phyloP scores from a whole-genome alignment of 2,113 vertebrate species.

The Nannospalax galili region DNA sequence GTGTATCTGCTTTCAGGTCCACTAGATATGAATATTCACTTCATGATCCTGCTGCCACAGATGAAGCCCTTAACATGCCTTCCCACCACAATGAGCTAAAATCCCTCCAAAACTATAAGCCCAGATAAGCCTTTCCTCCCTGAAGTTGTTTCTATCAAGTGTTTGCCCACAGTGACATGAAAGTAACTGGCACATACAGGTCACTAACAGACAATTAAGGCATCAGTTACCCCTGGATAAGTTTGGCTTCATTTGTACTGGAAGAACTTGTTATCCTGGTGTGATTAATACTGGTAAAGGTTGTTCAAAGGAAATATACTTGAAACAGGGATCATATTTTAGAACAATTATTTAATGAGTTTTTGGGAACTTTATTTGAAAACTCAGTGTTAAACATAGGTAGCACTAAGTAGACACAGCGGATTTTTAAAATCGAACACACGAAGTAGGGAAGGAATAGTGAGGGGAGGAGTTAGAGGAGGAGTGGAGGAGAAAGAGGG shows the following conservation, averaged over 20 bases:
- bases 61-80: not conserved
- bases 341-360: not conserved
- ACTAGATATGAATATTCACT: not conserved
- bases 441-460: too few relatives aligned
- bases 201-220: not conserved
- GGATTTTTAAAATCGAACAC: not conserved
- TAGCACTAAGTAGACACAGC: not conserved
- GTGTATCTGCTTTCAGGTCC: not conserved
- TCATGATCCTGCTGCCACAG: not conserved
- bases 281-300: not conserved
- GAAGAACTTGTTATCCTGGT: not conserved
- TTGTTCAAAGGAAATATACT: conserved; percentile 41
- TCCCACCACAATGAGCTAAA: not conserved
- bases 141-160: not conserved
- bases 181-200: not conserved
- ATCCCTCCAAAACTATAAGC: not conserved
- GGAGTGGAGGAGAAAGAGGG: not conserved
- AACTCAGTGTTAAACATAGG: not conserved
- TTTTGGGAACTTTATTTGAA: conserved; percentile 41
- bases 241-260: not conserved
- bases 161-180: not conserved
- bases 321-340: conserved; percentile 49
- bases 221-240: not conserved
- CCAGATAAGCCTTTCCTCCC: not conserved
- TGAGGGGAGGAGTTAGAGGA: not conserved